Conservation (phyloP, 2,888 invertebrate species). For the Cybosia mesomella region DNA sequence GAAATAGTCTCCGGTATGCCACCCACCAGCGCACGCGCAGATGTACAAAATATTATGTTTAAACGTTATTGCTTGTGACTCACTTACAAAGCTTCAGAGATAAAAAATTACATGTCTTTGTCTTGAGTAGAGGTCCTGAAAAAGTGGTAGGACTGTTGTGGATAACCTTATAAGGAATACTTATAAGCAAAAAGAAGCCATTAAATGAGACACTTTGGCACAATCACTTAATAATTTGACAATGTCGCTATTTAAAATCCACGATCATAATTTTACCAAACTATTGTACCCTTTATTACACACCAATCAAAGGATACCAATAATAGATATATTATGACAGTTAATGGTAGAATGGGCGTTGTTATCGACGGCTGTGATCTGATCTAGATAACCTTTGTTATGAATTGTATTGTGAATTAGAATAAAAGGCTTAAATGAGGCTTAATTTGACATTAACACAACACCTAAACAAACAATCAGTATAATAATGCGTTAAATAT, state of each 20-base stretch:
- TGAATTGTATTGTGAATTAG: not conserved
- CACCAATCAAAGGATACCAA: not conserved
- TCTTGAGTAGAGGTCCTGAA: not conserved
- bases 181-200: not conserved
- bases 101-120: not conserved
- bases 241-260: not conserved
- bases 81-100: conserved; percentile 14
- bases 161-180: not conserved
- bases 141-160: not conserved
- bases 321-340: not conserved
- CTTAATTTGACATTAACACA: not conserved
- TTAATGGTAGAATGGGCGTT: not conserved
- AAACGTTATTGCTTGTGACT: conserved; percentile 43
- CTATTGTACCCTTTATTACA: not conserved
- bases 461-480: not conserved
- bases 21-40: conserved; percentile 56
- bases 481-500: not conserved
- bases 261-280: not conserved
- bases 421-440: not conserved
- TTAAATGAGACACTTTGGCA: not conserved
- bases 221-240: not conserved
- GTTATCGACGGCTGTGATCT: not conserved
- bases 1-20: conserved; percentile 59
- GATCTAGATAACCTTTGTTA: not conserved
- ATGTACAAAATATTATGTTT: conserved; percentile 38